These are phyloP conservation scores for Azorinus chamasolen DNA, from an alignment of 2,888 invertebrate species.

Conservation along the genomic window DNA sequence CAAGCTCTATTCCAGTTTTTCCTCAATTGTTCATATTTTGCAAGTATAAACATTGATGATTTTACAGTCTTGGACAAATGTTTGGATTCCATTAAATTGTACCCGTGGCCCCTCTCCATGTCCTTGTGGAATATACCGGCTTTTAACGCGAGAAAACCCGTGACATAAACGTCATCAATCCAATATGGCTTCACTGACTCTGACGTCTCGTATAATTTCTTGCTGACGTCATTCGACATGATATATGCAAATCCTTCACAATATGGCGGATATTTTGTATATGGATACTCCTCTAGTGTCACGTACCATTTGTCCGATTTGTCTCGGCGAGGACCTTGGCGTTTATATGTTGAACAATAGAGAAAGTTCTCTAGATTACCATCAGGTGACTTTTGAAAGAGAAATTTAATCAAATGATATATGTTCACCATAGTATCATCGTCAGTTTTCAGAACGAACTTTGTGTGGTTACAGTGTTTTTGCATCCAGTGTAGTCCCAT, in stretches of 20 bases:
- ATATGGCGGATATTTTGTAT: conserved; percentile 73
- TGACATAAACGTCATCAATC: conserved; percentile 81
- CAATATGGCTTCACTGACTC: conserved; percentile 66
- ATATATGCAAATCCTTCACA: conserved; percentile 78
- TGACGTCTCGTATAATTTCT: conserved; percentile 62
- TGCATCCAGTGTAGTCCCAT: conserved; percentile 80
- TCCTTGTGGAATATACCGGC: conserved; percentile 52
- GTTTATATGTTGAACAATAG: conserved; percentile 69
- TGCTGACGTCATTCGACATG: conserved; percentile 59
- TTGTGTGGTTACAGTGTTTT: conserved; percentile 79
- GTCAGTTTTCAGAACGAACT: conserved; percentile 83
- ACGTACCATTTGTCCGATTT: conserved; percentile 74
- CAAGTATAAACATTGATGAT: conserved; percentile 60
- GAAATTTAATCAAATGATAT: conserved; percentile 88
- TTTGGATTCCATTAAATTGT: conserved; percentile 44
- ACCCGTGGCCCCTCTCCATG: conserved; percentile 52
- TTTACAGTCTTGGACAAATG: conserved; percentile 43
- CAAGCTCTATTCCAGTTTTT: conserved; percentile 59
- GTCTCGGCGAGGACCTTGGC: conserved; percentile 57
- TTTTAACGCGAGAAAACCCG: conserved; percentile 70
- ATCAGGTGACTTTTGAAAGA: conserved; percentile 52
- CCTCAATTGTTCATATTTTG: conserved; percentile 45
- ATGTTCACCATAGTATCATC: conserved; percentile 85
- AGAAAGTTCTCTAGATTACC: conserved; percentile 61
- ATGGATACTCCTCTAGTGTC: conserved; percentile 65